These are phyloP conservation scores for Stenotaenia linearis DNA, from an alignment of 2,888 invertebrate genomes.

Conservation along the genomic window DNA sequence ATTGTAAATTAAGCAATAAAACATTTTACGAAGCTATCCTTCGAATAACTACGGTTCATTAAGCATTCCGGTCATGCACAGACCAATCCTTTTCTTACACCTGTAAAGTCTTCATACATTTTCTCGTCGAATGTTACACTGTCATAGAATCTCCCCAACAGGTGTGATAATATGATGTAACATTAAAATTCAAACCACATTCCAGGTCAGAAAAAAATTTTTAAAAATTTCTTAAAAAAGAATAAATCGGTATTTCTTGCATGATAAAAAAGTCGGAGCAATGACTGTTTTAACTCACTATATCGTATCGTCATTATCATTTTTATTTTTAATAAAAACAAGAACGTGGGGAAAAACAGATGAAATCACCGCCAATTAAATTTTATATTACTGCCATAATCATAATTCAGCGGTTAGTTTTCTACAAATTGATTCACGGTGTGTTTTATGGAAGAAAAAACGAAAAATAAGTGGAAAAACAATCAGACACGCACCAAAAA, in stretches of 20 bases:
- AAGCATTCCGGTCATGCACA: not conserved
- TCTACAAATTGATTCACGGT: too few species aligned
- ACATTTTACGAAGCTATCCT: not conserved
- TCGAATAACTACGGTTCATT: not conserved
- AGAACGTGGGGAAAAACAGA: not conserved
- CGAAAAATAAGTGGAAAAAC: not conserved
- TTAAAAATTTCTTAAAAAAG: not conserved
- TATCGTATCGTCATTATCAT: not conserved
- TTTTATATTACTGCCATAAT: too few species aligned
- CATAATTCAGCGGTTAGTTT: too few species aligned
- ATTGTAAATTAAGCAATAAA: conserved; percentile 20
- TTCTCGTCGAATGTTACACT: not conserved
- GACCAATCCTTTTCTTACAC: conserved; percentile 7
- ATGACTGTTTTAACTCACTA: not conserved
- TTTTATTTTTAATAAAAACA: not conserved
- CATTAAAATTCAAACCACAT: conserved; percentile 3
- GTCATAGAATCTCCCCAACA: not conserved
- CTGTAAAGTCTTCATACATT: not conserved
- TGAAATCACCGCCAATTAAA: not conserved
- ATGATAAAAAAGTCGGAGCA: not conserved
- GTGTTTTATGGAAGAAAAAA: too few species aligned
- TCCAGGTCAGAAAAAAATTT: not conserved
- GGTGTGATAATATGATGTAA: not conserved
- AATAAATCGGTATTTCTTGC: not conserved
- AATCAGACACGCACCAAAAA: not conserved